Percentiles rank a stretch among this genome's conserved stretches.
Conservation (phyloP, 1,140 invertebrate genomes). For the Drosophila bocqueti region DNA sequence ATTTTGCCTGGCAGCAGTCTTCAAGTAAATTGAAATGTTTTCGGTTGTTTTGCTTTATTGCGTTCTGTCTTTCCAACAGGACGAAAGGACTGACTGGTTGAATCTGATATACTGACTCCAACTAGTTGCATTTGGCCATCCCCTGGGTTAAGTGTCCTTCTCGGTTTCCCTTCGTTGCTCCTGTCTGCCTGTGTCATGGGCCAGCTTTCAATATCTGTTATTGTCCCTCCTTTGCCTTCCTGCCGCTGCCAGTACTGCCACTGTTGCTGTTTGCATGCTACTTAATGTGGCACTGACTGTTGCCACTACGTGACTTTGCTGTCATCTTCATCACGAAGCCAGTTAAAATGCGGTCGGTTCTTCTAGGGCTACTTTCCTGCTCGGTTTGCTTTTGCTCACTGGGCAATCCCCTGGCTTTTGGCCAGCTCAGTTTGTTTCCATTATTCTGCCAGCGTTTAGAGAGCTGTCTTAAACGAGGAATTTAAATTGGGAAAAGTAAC, state of each 20-base stretch:
- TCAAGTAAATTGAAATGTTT: conserved; percentile 60
- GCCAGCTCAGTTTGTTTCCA: conserved; percentile 23
- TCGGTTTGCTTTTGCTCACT: conserved; percentile 10
- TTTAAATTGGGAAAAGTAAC: conserved; percentile 10
- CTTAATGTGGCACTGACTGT: conserved; percentile 64
- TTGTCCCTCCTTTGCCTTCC: conserved; percentile 62
- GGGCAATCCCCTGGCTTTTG: conserved; percentile 25
- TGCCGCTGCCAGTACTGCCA: neutral
- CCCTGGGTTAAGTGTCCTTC: conserved; percentile 34
- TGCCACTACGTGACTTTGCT: conserved; percentile 68
- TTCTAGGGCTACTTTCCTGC: conserved; percentile 15
- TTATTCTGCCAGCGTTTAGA: conserved; percentile 30
- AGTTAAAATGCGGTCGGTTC: conserved; percentile 34
- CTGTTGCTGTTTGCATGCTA: conserved; percentile 65
- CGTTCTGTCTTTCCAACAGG: conserved; percentile 14
- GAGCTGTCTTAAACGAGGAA: conserved; percentile 43
- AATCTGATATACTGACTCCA: conserved; percentile 30
- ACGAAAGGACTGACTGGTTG: conserved; percentile 1
- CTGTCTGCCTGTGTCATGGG: conserved; percentile 27
- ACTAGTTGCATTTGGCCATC: conserved; percentile 62
- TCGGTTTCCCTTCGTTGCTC: conserved; percentile 13
- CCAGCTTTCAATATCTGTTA: conserved; percentile 67
- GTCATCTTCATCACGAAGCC: conserved; percentile 50
- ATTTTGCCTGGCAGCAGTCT: conserved; percentile 30
- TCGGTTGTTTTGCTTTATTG: conserved; percentile 44